A percentile compares a stretch with the other conserved stretches of the same genome.
Evolutionary conservation across 2,113 vertebrate genomes (phyloP).

Genomic region (Nothoprocta pentlandii): DNA sequence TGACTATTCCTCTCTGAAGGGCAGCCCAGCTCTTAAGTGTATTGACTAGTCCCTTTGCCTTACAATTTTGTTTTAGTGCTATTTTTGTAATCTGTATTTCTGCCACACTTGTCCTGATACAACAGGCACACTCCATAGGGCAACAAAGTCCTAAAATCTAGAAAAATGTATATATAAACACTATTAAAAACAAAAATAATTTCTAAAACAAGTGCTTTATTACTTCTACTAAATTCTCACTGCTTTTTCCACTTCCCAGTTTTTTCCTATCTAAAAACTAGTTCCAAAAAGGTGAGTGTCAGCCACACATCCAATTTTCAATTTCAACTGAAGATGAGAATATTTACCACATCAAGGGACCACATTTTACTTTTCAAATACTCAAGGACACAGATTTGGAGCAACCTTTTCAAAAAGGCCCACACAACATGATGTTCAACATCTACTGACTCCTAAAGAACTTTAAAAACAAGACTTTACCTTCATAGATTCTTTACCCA

Average conservation of each 20-base stretch:
- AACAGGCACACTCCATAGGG: neutral
- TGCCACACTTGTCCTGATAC: neutral
- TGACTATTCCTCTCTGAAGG: neutral
- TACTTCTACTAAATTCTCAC: neutral
- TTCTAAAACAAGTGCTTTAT: neutral
- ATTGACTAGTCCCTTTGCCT: neutral
- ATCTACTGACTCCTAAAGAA: neutral
- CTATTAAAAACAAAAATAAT: neutral
- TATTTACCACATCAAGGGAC: neutral
- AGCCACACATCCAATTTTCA: neutral
- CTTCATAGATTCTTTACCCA: neutral
- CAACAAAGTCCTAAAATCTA: neutral
- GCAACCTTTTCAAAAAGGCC: neutral
- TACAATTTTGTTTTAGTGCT: neutral
- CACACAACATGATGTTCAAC: neutral
- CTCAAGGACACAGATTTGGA: neutral
- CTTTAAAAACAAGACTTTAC: neutral
- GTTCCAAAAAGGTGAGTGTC: neutral
- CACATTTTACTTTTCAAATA: neutral
- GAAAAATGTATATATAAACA: neutral
- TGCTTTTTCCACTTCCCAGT: neutral
- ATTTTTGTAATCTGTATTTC: neutral
- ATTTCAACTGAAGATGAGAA: neutral
- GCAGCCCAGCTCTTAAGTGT: accelerated
- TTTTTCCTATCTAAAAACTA: neutral